Percentiles rank a stretch among this genome's conserved stretches.
Conservation (phyloP, 2,888 invertebrate species). For the Mellilla xanthometata region DNA sequence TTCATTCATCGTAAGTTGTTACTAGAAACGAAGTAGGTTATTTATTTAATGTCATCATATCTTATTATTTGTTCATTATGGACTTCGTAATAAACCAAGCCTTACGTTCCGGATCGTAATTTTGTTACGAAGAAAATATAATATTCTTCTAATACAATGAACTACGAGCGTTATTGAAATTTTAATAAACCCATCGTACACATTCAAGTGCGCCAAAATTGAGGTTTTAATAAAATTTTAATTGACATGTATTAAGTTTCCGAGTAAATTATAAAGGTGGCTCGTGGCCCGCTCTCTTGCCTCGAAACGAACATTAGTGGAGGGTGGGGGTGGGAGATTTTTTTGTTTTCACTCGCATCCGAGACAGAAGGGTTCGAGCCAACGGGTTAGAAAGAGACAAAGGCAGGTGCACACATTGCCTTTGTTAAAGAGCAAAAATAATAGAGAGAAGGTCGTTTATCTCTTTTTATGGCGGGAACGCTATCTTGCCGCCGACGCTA, state of each 20-base stretch:
- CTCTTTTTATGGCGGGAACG: constrained; percentile 79
- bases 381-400: constrained; percentile 64
- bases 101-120: too few relatives aligned
- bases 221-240: constrained; percentile 74
- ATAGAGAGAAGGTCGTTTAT: constrained; percentile 82
- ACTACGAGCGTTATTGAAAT: constrained; percentile 59
- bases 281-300: constrained; percentile 57
- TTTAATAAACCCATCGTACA: constrained; percentile 65
- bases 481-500: constrained; percentile 78
- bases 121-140: too few relatives aligned
- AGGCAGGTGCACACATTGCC: constrained; percentile 77
- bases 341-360: constrained; percentile 73
- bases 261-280: constrained; percentile 76
- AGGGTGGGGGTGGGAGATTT: constrained; percentile 66
- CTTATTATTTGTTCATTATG: not conserved
- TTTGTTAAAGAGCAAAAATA: constrained; percentile 82
- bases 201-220: constrained; percentile 58
- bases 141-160: constrained; percentile 30
- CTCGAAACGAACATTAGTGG: constrained; percentile 68
- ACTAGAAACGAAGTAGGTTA: too few relatives aligned
- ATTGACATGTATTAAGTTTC: constrained; percentile 79
- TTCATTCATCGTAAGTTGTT: too few relatives aligned
- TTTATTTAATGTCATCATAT: not conserved
- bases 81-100: not conserved
- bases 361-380: constrained; percentile 47